phyloP scores from a whole-genome alignment of 2,888 invertebrate genomes.

The Lordiphosa andalusiaca region DNA sequence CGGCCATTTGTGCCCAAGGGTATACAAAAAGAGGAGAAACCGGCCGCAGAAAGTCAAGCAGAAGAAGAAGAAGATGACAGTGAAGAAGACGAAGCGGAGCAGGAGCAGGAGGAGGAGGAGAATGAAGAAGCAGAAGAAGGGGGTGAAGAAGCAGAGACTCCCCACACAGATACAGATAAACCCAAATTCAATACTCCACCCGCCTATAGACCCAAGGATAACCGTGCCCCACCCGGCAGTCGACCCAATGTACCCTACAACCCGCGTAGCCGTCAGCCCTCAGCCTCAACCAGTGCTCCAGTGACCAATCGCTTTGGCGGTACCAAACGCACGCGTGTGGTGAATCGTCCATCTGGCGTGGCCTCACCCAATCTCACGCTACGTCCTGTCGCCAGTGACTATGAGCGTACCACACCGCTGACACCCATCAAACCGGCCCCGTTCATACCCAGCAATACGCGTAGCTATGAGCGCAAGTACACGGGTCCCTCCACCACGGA shows the following conservation, averaged over 20 bases:
- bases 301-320: conserved; percentile 40
- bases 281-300: conserved; percentile 18
- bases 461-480: conserved; percentile 79
- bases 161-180: too few species aligned
- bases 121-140: conserved; percentile 19
- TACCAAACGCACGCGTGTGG: conserved; percentile 66
- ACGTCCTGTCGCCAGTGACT: conserved; percentile 75
- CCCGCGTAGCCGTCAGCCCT: conserved; percentile 39
- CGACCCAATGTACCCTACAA: conserved; percentile 62
- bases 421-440: conserved; percentile 74
- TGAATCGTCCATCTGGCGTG: conserved; percentile 75
- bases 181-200: conserved; percentile 35
- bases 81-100: conserved; percentile 39
- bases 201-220: conserved; percentile 44
- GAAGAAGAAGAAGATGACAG: conserved; percentile 40
- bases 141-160: conserved; percentile 10
- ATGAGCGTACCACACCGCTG: conserved; percentile 67
- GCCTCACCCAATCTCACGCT: conserved; percentile 67
- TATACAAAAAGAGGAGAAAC: conserved; percentile 2
- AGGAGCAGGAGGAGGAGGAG: conserved; percentile 25
- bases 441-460: conserved; percentile 77
- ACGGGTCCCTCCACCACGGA: conserved; percentile 69
- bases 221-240: conserved; percentile 52
- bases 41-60: conserved; percentile 29
- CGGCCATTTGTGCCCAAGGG: conserved; percentile 47